phyloP scores from a whole-genome alignment of 1,140 invertebrate species.

The Dendroctonus valens region DNA sequence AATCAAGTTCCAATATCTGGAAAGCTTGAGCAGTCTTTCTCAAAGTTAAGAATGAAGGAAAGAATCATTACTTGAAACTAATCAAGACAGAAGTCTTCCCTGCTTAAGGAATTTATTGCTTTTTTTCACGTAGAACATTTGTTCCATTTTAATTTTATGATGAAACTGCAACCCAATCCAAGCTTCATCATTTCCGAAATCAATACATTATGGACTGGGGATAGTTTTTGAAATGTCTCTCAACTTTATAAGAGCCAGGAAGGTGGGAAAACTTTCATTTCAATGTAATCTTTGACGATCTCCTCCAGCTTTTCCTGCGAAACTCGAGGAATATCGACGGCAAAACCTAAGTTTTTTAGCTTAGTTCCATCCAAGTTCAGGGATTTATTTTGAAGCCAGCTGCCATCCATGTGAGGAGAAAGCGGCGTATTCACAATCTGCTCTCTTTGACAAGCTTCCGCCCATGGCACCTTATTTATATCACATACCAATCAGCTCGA shows the following conservation, averaged over 20 bases:
- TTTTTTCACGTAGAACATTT: no score
- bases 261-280: slow-evolving; percentile 71
- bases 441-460: slow-evolving; percentile 74
- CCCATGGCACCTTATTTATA: slow-evolving; percentile 66
- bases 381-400: slow-evolving; percentile 76
- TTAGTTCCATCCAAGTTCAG: slow-evolving; percentile 72
- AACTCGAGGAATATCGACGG: slow-evolving; percentile 58
- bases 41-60: no score
- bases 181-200: no score
- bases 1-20: no score
- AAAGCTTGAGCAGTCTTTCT: no score
- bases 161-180: no score
- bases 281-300: slow-evolving; percentile 67
- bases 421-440: slow-evolving; percentile 80
- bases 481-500: neutral
- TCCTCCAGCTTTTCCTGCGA: slow-evolving; percentile 62
- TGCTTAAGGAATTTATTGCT: no score
- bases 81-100: no score
- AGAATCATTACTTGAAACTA: no score
- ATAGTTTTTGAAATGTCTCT: neutral
- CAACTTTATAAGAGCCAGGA: slow-evolving; percentile 49
- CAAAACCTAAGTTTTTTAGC: slow-evolving; percentile 60
- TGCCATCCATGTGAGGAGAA: slow-evolving; percentile 80
- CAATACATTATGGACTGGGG: no score
- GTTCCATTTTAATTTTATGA: no score